phyloP scores from a whole-genome alignment of 2,888 invertebrate genomes.

The Agapostemon virescens region DNA sequence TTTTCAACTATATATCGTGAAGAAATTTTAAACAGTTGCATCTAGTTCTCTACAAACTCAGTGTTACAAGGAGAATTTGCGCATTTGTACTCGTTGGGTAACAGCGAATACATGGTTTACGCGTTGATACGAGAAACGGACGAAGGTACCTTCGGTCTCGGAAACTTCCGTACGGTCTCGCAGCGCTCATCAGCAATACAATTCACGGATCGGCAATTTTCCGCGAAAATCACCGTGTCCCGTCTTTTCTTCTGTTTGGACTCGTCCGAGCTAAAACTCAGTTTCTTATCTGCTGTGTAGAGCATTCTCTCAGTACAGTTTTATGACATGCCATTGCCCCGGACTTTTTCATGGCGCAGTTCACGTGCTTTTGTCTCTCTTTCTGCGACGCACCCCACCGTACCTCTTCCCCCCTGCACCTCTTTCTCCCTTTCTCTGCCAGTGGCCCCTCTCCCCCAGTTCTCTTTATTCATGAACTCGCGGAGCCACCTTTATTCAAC shows the following conservation, averaged over 20 bases:
- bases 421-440: background rate
- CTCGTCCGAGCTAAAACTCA: constrained; percentile 33
- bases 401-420: no score
- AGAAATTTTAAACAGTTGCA: no score
- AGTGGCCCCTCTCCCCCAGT: background rate
- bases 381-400: background rate
- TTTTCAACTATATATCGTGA: no score
- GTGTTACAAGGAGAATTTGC: background rate
- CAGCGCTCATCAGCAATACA: background rate
- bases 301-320: constrained; percentile 29
- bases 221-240: constrained; percentile 17
- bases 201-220: background rate
- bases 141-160: background rate
- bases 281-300: constrained; percentile 32
- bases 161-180: background rate
- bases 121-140: background rate
- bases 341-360: constrained; percentile 35
- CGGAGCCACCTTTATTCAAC: constrained; percentile 43
- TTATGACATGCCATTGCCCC: constrained; percentile 48
- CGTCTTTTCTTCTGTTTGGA: constrained; percentile 15
- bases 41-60: no score
- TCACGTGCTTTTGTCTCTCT: constrained; percentile 11
- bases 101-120: background rate
- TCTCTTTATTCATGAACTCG: constrained; percentile 40
- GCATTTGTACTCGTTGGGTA: background rate